Conservation (phyloP, 1,140 invertebrate genomes). For the Paracyclopina nana region DNA sequence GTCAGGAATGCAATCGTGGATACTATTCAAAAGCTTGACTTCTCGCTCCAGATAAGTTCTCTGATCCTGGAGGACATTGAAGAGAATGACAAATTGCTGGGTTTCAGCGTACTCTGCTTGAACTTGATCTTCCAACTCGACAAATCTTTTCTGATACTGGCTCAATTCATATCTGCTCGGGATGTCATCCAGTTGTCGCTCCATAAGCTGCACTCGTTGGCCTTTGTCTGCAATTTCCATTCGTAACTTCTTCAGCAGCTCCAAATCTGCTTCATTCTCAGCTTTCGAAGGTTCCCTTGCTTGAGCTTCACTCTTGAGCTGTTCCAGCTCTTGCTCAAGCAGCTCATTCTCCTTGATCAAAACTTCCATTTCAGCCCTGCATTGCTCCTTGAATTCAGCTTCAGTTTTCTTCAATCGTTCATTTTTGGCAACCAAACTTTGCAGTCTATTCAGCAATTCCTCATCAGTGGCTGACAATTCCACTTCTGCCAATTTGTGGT, state of each 20-base stretch:
- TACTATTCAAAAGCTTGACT: not conserved
- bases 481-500: too few species aligned
- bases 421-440: not conserved
- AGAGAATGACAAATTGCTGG: not conserved
- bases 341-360: not conserved
- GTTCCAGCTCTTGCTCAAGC: not conserved
- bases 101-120: not conserved
- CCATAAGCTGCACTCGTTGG: not conserved
- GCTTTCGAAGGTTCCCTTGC: not conserved
- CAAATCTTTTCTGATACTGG: not conserved
- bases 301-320: not conserved
- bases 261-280: not conserved
- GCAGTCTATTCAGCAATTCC: not conserved
- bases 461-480: not conserved
- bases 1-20: too few species aligned
- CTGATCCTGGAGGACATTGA: not conserved
- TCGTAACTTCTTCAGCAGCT: not conserved
- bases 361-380: not conserved
- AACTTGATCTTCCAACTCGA: not conserved
- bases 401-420: not conserved
- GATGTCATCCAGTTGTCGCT: conserved; percentile 2
- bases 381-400: not conserved
- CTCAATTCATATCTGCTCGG: not conserved
- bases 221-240: not conserved
- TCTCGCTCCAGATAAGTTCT: not conserved